A percentile compares a stretch with the other conserved stretches of the same genome.
Evolutionary conservation across 2,113 vertebrate species (phyloP).

Genomic region (Sigmodon hispidus): DNA sequence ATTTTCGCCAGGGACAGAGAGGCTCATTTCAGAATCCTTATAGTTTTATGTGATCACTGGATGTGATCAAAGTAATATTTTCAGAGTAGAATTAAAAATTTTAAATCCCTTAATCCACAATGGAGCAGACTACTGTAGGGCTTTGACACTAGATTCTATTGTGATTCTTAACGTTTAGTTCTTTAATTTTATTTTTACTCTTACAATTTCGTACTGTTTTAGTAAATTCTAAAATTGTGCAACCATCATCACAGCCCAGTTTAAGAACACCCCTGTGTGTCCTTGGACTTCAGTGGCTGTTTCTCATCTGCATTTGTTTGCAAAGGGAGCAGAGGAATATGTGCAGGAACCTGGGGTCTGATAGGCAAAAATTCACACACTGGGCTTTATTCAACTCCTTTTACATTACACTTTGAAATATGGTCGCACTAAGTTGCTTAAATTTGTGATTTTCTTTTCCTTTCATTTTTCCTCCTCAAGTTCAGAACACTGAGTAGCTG

Average conservation of each 20-base stretch:
- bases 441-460: background rate
- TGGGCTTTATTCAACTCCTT: background rate
- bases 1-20: background rate
- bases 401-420: background rate
- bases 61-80: background rate
- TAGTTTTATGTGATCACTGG: background rate
- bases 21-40: background rate
- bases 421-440: background rate
- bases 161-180: background rate
- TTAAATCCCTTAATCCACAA: conserved; percentile 24
- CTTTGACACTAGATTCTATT: conserved; percentile 2
- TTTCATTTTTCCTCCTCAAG: background rate
- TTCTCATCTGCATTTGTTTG: conserved; percentile 12
- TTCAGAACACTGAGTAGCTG: background rate
- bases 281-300: background rate
- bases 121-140: background rate
- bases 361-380: background rate
- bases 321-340: background rate
- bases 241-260: background rate
- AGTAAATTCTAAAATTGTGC: background rate
- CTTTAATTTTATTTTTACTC: background rate
- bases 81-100: conserved; percentile 37
- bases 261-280: conserved; percentile 22
- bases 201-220: conserved; percentile 9
- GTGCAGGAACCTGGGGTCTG: background rate